Percentiles rank a stretch among this genome's conserved stretches.
Evolutionary conservation across 2,113 vertebrate genomes (phyloP).

Genomic region (Nestor notabilis): DNA sequence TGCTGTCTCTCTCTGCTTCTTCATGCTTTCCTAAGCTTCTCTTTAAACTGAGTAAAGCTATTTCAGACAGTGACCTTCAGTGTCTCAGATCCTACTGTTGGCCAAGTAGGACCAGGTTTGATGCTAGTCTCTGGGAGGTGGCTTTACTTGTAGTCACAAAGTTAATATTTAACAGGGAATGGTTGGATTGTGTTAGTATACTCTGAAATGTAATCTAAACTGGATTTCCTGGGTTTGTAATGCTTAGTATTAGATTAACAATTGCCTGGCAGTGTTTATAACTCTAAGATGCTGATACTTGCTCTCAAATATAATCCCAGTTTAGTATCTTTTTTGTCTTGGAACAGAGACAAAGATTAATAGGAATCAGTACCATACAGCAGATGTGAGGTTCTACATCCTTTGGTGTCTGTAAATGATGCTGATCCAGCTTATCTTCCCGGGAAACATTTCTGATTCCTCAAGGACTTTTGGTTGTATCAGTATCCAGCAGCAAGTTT

Average conservation of each 20-base stretch:
- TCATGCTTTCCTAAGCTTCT: neutral
- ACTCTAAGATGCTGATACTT: neutral
- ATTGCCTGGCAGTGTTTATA: neutral
- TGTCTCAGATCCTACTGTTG: neutral
- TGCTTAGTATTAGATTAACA: constrained; percentile 6
- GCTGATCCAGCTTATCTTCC: neutral
- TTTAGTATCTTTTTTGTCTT: constrained; percentile 11
- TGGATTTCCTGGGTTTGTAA: constrained; percentile 23
- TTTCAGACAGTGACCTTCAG: neutral
- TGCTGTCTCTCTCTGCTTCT: neutral
- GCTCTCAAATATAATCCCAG: neutral
- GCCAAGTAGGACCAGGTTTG: neutral
- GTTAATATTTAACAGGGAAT: constrained; percentile 5
- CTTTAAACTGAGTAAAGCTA: neutral
- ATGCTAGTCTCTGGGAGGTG: neutral
- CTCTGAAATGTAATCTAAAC: neutral
- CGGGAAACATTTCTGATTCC: neutral
- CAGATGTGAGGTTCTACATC: neutral
- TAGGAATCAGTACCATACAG: neutral
- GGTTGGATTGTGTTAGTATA: neutral
- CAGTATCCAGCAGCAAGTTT: neutral
- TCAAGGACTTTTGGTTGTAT: neutral
- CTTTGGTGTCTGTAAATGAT: neutral
- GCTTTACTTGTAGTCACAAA: neutral
- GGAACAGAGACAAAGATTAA: neutral